Conservation (phyloP, 2,888 invertebrate species). For the Bombylius major region DNA sequence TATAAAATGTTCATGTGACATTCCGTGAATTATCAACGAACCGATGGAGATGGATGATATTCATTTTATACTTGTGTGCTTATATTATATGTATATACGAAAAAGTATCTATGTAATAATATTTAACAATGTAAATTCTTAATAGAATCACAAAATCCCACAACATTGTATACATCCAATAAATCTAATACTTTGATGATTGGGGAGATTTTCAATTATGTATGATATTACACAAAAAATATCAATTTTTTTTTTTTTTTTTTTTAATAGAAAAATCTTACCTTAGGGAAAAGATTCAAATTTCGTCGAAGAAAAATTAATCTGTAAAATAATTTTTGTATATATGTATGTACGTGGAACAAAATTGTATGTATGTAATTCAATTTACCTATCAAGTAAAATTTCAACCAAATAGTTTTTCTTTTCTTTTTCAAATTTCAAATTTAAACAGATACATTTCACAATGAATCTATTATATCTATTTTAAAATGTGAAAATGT, state of each 20-base stretch:
- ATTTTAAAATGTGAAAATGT: no score
- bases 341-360: no score
- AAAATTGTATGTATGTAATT: no score
- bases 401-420: no score
- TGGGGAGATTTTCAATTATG: not conserved
- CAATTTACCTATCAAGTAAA: no score
- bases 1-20: not conserved
- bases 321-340: no score
- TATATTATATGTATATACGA: not conserved
- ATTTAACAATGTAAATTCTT: not conserved
- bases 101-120: not conserved
- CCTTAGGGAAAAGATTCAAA: not conserved
- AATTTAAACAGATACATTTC: no score
- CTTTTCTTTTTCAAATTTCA: no score
- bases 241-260: not conserved
- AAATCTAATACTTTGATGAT: not conserved
- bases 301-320: not conserved
- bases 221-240: not conserved
- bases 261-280: not conserved
- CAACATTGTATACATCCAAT: not conserved
- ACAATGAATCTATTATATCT: no score
- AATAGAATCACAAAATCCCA: not conserved
- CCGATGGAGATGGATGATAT: not conserved
- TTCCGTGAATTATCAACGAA: not conserved
- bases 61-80: not conserved